Conservation (phyloP, 2,888 invertebrate species). For the Orthosia gracilis region DNA sequence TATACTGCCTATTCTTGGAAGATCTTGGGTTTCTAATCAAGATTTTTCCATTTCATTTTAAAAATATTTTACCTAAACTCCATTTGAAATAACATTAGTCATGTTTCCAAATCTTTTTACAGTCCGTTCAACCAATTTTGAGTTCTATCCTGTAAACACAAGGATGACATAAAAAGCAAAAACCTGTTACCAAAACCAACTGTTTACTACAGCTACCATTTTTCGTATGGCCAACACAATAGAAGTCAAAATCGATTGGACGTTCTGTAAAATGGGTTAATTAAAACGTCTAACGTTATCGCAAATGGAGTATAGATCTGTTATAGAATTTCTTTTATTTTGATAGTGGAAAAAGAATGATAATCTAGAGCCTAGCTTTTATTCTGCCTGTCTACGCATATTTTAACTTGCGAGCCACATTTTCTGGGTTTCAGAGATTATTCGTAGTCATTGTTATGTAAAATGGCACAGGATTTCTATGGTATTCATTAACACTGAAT, state of each 20-base stretch:
- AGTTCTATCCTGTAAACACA: too few relatives aligned
- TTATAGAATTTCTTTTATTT: conserved; percentile 32
- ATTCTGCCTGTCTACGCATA: conserved; percentile 21
- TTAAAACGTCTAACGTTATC: too few relatives aligned
- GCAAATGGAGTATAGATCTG: too few relatives aligned
- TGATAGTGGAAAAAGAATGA: conserved; percentile 17
- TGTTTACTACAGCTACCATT: too few relatives aligned
- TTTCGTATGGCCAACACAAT: too few relatives aligned
- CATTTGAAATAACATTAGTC: too few relatives aligned
- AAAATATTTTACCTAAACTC: conserved; percentile 9
- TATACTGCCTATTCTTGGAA: not conserved
- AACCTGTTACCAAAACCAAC: too few relatives aligned
- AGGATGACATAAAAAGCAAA: too few relatives aligned
- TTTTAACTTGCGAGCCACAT: conserved; percentile 9
- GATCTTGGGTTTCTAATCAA: conserved; percentile 14
- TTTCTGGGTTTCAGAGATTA: conserved; percentile 20
- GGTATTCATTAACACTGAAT: conserved; percentile 16
- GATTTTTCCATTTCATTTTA: not conserved
- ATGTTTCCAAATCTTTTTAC: too few relatives aligned
- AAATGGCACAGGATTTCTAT: conserved; percentile 16
- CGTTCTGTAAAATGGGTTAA: too few relatives aligned
- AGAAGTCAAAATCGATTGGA: too few relatives aligned
- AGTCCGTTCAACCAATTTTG: too few relatives aligned
- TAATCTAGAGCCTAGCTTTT: conserved; percentile 4
- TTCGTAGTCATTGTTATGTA: conserved; percentile 33